Conservation (phyloP, 2,113 vertebrate genomes). For the Etheostoma spectabile region DNA sequence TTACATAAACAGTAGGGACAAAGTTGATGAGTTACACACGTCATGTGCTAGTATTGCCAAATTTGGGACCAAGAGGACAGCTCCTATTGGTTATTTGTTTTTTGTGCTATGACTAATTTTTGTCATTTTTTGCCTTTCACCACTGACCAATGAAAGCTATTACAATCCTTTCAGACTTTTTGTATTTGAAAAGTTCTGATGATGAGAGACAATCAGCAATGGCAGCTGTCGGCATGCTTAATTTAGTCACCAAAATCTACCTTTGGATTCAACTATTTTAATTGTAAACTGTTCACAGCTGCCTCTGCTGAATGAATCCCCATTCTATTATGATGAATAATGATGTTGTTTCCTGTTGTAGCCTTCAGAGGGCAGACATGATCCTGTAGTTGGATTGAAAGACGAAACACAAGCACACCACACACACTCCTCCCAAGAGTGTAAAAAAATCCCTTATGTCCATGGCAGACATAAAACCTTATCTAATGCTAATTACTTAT, state of each 20-base stretch:
- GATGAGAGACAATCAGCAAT: not conserved
- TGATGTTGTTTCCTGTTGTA: constrained; percentile 3
- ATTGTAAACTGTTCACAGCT: constrained; percentile 8
- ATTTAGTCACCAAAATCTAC: constrained; percentile 32
- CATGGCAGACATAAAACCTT: constrained; percentile 32
- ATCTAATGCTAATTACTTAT: constrained; percentile 13
- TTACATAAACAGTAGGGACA: constrained; percentile 72
- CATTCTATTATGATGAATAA: not conserved
- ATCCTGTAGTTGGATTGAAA: constrained; percentile 22
- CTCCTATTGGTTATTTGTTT: constrained; percentile 38
- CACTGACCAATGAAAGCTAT: constrained; percentile 11
- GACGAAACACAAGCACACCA: not conserved
- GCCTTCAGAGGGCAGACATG: constrained; percentile 72
- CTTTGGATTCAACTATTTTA: constrained; percentile 20
- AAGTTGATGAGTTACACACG: constrained; percentile 64
- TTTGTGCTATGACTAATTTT: constrained; percentile 22
- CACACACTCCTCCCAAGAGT: constrained; percentile 17
- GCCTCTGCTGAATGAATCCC: constrained; percentile 14
- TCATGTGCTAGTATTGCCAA: constrained; percentile 41
- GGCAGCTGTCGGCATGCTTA: not conserved
- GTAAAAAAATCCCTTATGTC: constrained; percentile 26
- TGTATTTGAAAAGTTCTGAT: constrained; percentile 3
- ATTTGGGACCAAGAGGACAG: constrained; percentile 24
- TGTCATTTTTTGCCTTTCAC: constrained; percentile 10
- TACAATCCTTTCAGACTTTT: not conserved